Percentiles rank a stretch among this genome's conserved stretches.
Conservation (phyloP, 2,888 invertebrate species). For the Stenoptilia bipunctidactyla region DNA sequence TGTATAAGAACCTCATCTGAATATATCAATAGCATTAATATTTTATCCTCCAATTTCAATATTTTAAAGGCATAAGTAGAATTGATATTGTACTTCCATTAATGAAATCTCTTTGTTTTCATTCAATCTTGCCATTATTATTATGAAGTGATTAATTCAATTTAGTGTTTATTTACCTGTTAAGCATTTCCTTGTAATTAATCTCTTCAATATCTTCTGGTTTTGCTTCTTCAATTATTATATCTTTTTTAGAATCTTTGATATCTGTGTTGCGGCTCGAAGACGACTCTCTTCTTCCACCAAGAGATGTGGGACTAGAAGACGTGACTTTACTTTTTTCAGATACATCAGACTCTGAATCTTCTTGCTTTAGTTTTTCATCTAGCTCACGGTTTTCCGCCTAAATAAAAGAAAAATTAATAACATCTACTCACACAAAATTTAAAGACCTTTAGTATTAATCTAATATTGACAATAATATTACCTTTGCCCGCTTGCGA, state of each 20-base stretch:
- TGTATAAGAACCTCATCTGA: too few species aligned
- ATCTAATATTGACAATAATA: not conserved
- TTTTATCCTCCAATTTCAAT: too few species aligned
- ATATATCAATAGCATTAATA: too few species aligned
- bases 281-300: slow-evolving; percentile 64
- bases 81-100: too few species aligned
- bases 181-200: slow-evolving; percentile 57
- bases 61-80: too few species aligned
- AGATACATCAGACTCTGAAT: slow-evolving; percentile 73
- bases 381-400: slow-evolving; percentile 73
- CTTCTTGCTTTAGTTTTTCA: slow-evolving; percentile 76
- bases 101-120: too few species aligned
- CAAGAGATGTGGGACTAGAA: slow-evolving; percentile 68
- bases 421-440: not conserved
- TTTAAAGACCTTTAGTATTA: not conserved
- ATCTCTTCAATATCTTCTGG: slow-evolving; percentile 78
- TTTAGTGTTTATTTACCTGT: too few species aligned
- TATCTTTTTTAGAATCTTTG: slow-evolving; percentile 58
- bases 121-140: too few species aligned
- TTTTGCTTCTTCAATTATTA: slow-evolving; percentile 58
- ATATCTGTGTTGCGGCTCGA: slow-evolving; percentile 54
- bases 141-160: too few species aligned
- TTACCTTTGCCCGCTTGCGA: slow-evolving; percentile 69
- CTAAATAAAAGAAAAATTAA: slow-evolving; percentile 22
- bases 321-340: slow-evolving; percentile 73